phyloP scores from a whole-genome alignment of 2,888 invertebrate species.

The Ornithoptera alexandrae region DNA sequence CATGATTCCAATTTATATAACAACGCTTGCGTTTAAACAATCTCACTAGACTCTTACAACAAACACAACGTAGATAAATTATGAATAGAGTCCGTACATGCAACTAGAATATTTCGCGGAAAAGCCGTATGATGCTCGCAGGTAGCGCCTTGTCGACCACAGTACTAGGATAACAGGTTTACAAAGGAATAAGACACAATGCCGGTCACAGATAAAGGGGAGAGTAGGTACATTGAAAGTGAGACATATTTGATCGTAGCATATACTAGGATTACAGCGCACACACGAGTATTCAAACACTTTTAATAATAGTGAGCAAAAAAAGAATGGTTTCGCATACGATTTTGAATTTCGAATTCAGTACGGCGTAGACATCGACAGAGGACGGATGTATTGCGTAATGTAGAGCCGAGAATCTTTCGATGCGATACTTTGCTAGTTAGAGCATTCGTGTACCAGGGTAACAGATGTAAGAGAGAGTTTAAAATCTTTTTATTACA shows the following conservation, averaged over 20 bases:
- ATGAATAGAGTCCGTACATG: too few species aligned
- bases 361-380: not conserved
- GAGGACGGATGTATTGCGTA: conserved; percentile 23
- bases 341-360: not conserved
- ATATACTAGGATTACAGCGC: conserved; percentile 51
- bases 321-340: not conserved
- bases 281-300: conserved; percentile 29
- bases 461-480: conserved; percentile 24
- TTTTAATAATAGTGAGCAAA: conserved; percentile 6
- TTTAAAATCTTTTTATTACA: not conserved
- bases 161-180: too few species aligned
- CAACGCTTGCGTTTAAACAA: too few species aligned
- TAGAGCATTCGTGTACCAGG: conserved; percentile 35
- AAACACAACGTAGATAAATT: too few species aligned
- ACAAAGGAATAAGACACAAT: too few species aligned
- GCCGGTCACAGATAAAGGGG: too few species aligned
- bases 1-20: too few species aligned
- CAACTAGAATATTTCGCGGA: too few species aligned
- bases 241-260: conserved; percentile 43
- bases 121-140: too few species aligned
- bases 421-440: conserved; percentile 30
- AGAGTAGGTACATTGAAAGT: not conserved
- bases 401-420: not conserved
- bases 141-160: too few species aligned
- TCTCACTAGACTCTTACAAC: too few species aligned